Evolutionary conservation across 2,888 invertebrate genomes (phyloP).

Genomic region (Scrobipalpa costella): DNA sequence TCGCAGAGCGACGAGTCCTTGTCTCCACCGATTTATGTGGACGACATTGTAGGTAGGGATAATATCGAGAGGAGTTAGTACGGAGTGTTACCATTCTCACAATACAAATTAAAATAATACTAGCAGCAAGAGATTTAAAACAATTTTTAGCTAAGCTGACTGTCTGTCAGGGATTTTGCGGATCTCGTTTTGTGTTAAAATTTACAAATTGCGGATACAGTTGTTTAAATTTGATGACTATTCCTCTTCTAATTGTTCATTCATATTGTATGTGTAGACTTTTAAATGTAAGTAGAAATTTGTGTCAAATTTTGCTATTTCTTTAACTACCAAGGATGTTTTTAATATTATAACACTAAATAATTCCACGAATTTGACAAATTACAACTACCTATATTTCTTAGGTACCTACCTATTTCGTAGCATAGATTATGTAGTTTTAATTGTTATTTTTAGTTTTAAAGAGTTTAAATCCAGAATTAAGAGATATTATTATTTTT

Average conservation of each 20-base stretch:
- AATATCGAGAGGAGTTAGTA: constrained; percentile 49
- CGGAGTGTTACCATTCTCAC: constrained; percentile 66
- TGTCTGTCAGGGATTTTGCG: background rate
- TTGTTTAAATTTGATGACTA: background rate
- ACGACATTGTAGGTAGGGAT: constrained; percentile 56
- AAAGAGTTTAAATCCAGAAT: constrained; percentile 75
- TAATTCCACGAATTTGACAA: constrained; percentile 22
- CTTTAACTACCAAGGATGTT: background rate
- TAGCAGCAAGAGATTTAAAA: background rate
- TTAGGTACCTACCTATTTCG: constrained; percentile 50
- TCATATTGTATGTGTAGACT: background rate
- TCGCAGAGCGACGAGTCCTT: constrained; percentile 67
- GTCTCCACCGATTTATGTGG: constrained; percentile 50
- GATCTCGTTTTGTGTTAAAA: background rate
- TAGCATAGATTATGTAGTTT: constrained; percentile 49
- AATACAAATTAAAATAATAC: constrained; percentile 2
- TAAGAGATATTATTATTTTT: constrained; percentile 74
- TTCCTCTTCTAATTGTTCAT: constrained; percentile 3
- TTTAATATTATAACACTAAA: background rate
- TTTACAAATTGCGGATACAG: background rate
- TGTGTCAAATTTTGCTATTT: constrained; percentile 16
- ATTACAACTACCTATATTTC: constrained; percentile 36
- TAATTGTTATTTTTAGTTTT: constrained; percentile 72
- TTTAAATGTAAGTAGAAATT: constrained; percentile 20
- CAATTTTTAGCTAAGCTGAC: background rate